A percentile compares a stretch with the other conserved stretches of the same genome.
phyloP scores from a whole-genome alignment of 2,888 invertebrate genomes.

The Ditula angustiorana region DNA sequence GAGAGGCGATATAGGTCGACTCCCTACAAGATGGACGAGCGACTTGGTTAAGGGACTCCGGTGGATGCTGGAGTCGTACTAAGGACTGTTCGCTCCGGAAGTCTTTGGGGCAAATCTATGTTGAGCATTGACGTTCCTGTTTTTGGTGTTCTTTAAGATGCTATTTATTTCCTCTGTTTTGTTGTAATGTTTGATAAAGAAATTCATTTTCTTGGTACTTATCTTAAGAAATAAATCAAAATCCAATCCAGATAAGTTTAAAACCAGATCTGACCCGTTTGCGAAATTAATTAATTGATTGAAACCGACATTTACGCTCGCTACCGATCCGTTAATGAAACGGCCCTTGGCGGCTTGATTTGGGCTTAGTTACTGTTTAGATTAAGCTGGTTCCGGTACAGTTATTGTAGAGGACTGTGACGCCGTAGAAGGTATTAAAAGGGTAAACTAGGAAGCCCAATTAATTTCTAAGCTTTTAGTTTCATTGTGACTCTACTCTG shows the following conservation, averaged over 20 bases:
- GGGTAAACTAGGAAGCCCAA: background rate
- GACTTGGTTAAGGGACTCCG: too few relatives aligned
- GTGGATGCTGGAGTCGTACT: too few relatives aligned
- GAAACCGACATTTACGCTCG: conserved; percentile 11
- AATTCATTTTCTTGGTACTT: background rate
- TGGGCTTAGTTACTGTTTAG: conserved; percentile 19
- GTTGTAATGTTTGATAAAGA: too few relatives aligned
- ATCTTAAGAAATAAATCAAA: conserved; percentile 23
- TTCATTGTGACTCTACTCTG: background rate
- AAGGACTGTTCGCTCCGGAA: too few relatives aligned
- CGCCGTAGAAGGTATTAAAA: background rate
- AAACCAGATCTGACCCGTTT: conserved; percentile 24
- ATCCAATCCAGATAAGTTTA: conserved; percentile 19
- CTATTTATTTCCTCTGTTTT: too few relatives aligned
- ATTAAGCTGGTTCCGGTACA: conserved; percentile 19
- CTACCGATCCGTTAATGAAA: conserved; percentile 16
- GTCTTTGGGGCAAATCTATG: too few relatives aligned
- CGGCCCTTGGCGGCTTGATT: conserved; percentile 6
- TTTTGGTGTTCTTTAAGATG: too few relatives aligned
- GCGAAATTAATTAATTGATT: conserved; percentile 35
- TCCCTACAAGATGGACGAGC: too few relatives aligned
- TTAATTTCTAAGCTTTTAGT: background rate
- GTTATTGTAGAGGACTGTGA: background rate
- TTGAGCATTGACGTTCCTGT: too few relatives aligned
- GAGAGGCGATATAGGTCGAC: too few relatives aligned